A percentile compares a stretch with the other conserved stretches of the same genome.
Evolutionary conservation across 1,140 invertebrate genomes (phyloP).

Genomic region (Bathynomus jamesi): DNA sequence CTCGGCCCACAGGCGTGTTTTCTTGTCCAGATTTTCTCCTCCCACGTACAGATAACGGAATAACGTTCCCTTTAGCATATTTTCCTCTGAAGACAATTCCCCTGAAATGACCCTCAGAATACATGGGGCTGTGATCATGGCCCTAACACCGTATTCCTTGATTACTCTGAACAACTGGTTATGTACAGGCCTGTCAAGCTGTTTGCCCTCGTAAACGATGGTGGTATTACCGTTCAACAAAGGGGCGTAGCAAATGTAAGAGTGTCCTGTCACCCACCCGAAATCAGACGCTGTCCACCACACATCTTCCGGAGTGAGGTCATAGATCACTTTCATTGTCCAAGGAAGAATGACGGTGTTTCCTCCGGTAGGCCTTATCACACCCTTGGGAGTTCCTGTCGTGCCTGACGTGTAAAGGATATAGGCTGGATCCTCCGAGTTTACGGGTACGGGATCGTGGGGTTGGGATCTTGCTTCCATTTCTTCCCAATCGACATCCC

Average conservation of each 20-base stretch:
- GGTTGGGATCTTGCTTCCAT: constrained; percentile 45
- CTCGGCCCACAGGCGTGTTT: constrained; percentile 77
- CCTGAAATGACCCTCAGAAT: constrained; percentile 45
- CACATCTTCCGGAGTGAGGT: constrained; percentile 65
- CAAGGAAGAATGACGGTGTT: constrained; percentile 76
- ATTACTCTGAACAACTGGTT: constrained; percentile 86
- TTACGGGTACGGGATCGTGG: constrained; percentile 71
- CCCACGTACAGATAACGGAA: constrained; percentile 77
- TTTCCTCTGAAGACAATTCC: constrained; percentile 17
- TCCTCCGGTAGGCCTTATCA: constrained; percentile 69
- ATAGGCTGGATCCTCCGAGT: constrained; percentile 83
- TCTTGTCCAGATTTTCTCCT: constrained; percentile 90
- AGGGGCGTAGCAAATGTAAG: constrained; percentile 91
- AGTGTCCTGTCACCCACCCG: constrained; percentile 91
- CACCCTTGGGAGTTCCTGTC: constrained; percentile 64
- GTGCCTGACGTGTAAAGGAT: constrained; percentile 76
- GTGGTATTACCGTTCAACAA: constrained; percentile 71
- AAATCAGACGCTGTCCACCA: constrained; percentile 81
- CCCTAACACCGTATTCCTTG: constrained; percentile 71
- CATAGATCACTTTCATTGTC: constrained; percentile 75
- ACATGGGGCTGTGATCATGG: constrained; percentile 82
- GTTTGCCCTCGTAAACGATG: constrained; percentile 90
- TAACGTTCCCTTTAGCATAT: no score
- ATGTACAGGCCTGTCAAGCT: constrained; percentile 82
- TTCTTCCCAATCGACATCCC: constrained; percentile 70